phyloP scores from a whole-genome alignment of 2,113 vertebrate species.

The Camarhynchus parvulus region DNA sequence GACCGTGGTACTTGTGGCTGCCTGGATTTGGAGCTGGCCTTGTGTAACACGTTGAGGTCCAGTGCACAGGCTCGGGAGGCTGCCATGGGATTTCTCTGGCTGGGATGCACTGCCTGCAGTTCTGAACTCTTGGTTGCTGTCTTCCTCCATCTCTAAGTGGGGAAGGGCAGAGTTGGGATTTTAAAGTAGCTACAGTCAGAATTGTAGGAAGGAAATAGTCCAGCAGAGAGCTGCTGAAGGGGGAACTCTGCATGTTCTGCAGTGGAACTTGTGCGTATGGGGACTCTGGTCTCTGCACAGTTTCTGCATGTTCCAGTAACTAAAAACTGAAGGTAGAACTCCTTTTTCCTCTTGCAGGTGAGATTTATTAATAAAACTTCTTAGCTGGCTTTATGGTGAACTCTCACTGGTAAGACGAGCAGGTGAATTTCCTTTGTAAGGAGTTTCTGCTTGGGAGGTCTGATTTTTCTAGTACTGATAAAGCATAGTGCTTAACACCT shows the following conservation, averaged over 20 bases:
- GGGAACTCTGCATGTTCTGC: neutral
- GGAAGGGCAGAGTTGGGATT: neutral
- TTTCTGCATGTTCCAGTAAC: neutral
- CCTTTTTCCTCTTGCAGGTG: neutral
- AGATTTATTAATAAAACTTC: neutral
- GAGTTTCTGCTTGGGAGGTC: neutral
- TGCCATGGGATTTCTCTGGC: neutral
- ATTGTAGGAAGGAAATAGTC: neutral
- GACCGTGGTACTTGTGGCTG: neutral
- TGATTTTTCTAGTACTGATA: neutral
- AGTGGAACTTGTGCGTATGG: neutral
- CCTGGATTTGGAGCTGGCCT: neutral
- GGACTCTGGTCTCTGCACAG: neutral
- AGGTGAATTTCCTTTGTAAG: neutral
- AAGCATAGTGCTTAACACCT: neutral
- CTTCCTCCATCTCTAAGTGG: neutral
- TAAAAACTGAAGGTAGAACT: neutral
- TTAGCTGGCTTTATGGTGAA: neutral
- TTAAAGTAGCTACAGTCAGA: neutral
- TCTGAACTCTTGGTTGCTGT: neutral
- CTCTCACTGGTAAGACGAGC: neutral
- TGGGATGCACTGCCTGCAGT: neutral
- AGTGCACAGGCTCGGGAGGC: neutral
- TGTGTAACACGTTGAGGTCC: accelerated
- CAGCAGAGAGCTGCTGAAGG: neutral